These are phyloP conservation scores for Drosophila austrosaltans DNA, from an alignment of 2,888 invertebrate genomes.

Conservation along the genomic window DNA sequence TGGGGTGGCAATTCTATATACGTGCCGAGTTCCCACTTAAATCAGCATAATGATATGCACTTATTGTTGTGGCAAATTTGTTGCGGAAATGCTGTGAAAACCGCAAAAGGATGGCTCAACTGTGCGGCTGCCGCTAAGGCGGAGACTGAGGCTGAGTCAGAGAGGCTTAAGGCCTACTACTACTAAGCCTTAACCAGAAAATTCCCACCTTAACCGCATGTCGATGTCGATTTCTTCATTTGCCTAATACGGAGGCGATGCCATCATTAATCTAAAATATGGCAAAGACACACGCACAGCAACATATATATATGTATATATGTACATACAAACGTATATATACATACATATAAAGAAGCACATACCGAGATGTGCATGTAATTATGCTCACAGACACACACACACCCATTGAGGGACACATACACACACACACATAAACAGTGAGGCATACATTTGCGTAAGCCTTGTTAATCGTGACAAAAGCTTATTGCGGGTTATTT, in stretches of 20 bases:
- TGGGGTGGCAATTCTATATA: background rate
- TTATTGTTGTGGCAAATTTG: conserved; percentile 78
- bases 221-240: conserved; percentile 77
- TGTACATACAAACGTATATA: no score
- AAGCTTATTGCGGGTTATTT: conserved; percentile 79
- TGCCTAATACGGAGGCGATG: conserved; percentile 75
- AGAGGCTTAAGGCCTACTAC: conserved; percentile 9
- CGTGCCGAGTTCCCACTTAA: conserved; percentile 68
- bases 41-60: conserved; percentile 77
- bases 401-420: background rate
- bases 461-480: conserved; percentile 79
- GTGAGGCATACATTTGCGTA: conserved; percentile 68
- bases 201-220: conserved; percentile 42
- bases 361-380: conserved; percentile 15
- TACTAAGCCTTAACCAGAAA: conserved; percentile 22
- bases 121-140: background rate
- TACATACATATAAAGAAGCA: conserved; percentile 18
- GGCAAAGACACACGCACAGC: conserved; percentile 69
- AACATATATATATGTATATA: conserved; percentile 25
- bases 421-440: conserved; percentile 38
- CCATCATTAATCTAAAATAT: conserved; percentile 78
- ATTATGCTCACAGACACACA: conserved; percentile 22
- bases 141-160: background rate
- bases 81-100: conserved; percentile 74
- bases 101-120: conserved; percentile 49